Percentiles rank a stretch among this genome's conserved stretches.
Evolutionary conservation across 2,888 invertebrate species (phyloP).

Genomic region (Andricus curvator): DNA sequence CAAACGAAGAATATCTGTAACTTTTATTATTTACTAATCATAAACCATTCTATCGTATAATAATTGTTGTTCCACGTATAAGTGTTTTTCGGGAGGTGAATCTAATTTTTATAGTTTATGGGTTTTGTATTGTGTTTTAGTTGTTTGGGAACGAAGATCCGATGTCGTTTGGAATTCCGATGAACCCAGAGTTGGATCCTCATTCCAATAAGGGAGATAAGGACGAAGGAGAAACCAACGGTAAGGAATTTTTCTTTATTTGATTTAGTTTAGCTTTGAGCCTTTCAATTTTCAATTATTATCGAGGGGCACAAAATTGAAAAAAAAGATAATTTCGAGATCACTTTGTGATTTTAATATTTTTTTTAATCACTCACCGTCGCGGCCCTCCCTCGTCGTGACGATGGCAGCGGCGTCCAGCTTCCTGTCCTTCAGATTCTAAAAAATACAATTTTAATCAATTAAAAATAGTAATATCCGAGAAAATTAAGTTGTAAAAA

Average conservation of each 20-base stretch:
- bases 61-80: neutral
- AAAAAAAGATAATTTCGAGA: too few species aligned
- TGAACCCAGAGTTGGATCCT: slow-evolving; percentile 74
- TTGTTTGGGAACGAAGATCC: slow-evolving; percentile 78
- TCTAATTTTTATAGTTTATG: slow-evolving; percentile 10
- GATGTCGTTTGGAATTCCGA: slow-evolving; percentile 75
- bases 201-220: slow-evolving; percentile 62
- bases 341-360: too few species aligned
- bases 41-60: neutral
- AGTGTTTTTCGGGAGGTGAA: neutral
- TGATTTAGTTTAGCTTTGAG: slow-evolving; percentile 8
- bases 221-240: slow-evolving; percentile 63
- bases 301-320: too few species aligned
- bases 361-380: too few species aligned
- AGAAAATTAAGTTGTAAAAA: too few species aligned
- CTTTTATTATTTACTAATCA: neutral
- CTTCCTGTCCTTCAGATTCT: too few species aligned
- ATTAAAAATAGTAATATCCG: too few species aligned
- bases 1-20: slow-evolving; percentile 8
- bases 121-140: slow-evolving; percentile 62
- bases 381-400: too few species aligned
- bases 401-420: too few species aligned
- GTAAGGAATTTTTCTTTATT: slow-evolving; percentile 25
- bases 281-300: too few species aligned
- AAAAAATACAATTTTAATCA: too few species aligned